Percentiles rank a stretch among this genome's conserved stretches.
Conservation (phyloP, 1,140 invertebrate genomes). For the Geopemphigus sp. region DNA sequence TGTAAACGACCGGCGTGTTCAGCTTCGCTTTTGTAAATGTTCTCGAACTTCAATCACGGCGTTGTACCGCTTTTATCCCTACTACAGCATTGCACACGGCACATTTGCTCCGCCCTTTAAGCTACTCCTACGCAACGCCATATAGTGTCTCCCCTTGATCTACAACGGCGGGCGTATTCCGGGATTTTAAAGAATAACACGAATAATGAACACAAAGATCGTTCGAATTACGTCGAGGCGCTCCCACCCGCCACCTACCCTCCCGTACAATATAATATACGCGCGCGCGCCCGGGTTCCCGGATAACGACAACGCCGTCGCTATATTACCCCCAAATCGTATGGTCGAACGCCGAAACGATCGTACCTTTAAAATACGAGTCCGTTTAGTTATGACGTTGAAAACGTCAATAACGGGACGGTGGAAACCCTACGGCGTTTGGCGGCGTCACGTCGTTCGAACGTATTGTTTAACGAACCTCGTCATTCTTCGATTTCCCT, state of each 20-base stretch:
- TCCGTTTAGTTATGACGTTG: slow-evolving; percentile 3
- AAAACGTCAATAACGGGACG: slow-evolving; percentile 5
- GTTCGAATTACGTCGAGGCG: background rate
- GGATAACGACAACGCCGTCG: too few species aligned
- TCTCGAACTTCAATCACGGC: slow-evolving; percentile 28
- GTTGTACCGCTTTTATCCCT: slow-evolving; percentile 45
- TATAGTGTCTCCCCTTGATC: slow-evolving; percentile 33
- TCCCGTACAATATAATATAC: background rate
- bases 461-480: too few species aligned
- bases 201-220: slow-evolving; percentile 26
- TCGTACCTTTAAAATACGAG: background rate
- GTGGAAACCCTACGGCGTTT: background rate
- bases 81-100: slow-evolving; percentile 47
- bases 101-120: slow-evolving; percentile 46
- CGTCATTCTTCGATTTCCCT: too few species aligned
- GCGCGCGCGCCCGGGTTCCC: too few species aligned
- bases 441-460: slow-evolving; percentile 12
- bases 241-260: too few species aligned
- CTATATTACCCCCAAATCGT: too few species aligned
- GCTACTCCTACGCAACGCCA: slow-evolving; percentile 35
- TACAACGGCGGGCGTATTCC: slow-evolving; percentile 4
- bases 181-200: slow-evolving; percentile 26
- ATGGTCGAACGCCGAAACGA: too few species aligned
- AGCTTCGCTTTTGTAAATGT: slow-evolving; percentile 49
- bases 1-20: slow-evolving; percentile 4